These are phyloP conservation scores for Drosophila formosana DNA, from an alignment of 2,888 invertebrate species.

Conservation along the genomic window DNA sequence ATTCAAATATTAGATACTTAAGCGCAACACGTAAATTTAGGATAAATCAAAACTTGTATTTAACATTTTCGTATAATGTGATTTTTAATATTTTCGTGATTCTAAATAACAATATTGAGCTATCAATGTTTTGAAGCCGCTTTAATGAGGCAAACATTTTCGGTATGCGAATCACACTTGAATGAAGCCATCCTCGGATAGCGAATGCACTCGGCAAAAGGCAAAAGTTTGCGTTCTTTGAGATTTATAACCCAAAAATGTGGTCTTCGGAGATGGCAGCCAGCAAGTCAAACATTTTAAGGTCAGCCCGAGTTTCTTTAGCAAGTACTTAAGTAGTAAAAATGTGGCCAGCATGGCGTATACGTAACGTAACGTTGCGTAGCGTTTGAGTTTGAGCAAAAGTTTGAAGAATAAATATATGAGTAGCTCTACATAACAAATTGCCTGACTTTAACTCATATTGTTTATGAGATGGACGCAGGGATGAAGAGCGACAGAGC, in stretches of 20 bases:
- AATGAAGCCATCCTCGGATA: background rate
- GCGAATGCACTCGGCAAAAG: background rate
- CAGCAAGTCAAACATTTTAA: constrained; percentile 2
- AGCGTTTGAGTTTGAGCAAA: background rate
- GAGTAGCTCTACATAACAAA: constrained; percentile 13
- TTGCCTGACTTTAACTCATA: background rate
- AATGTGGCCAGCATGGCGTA: constrained; percentile 1
- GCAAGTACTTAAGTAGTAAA: constrained; percentile 6
- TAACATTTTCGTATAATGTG: too few species aligned
- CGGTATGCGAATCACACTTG: background rate
- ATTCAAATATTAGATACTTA: too few species aligned
- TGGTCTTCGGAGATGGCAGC: background rate
- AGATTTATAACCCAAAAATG: constrained; percentile 1
- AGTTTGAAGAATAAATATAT: constrained; percentile 9
- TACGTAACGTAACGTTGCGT: background rate
- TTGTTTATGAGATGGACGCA: background rate
- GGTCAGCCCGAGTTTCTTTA: constrained; percentile 3
- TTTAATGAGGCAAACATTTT: too few species aligned
- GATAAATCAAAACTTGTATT: too few species aligned
- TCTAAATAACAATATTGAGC: too few species aligned
- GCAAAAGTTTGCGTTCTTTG: background rate
- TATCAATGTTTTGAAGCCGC: too few species aligned
- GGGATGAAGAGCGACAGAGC: background rate
- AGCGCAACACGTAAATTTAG: too few species aligned
- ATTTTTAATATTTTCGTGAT: too few species aligned